Evolutionary conservation across 2,113 vertebrate species (phyloP).

Genomic region (Cisticola juncidis): DNA sequence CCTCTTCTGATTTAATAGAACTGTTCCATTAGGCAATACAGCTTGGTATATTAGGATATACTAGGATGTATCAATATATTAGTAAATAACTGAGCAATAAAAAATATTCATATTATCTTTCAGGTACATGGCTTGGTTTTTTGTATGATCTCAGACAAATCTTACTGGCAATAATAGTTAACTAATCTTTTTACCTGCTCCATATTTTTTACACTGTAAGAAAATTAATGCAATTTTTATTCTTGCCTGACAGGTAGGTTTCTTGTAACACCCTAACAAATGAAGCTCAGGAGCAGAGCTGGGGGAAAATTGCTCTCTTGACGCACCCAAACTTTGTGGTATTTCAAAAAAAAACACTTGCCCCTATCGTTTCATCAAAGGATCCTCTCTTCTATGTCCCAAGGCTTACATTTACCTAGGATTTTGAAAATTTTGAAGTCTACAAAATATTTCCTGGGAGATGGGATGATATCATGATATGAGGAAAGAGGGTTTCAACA

Average conservation of each 20-base stretch:
- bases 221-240: background rate
- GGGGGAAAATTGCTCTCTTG: background rate
- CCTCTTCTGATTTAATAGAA: background rate
- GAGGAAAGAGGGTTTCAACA: background rate
- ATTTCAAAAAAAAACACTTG: background rate
- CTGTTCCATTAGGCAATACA: background rate
- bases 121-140: accelerated
- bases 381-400: background rate
- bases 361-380: background rate
- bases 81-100: background rate
- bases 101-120: background rate
- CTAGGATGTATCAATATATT: background rate
- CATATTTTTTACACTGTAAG: background rate
- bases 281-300: background rate
- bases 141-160: background rate
- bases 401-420: background rate
- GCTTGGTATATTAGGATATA: no score
- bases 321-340: background rate
- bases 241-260: background rate
- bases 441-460: background rate
- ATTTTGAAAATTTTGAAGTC: background rate
- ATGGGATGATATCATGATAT: background rate
- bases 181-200: background rate
- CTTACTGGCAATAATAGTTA: background rate
- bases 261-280: background rate